Percentiles rank a stretch among this genome's conserved stretches.
These are phyloP conservation scores for Megathymus violae DNA, from an alignment of 1,140 invertebrate genomes.

Conservation along the genomic window DNA sequence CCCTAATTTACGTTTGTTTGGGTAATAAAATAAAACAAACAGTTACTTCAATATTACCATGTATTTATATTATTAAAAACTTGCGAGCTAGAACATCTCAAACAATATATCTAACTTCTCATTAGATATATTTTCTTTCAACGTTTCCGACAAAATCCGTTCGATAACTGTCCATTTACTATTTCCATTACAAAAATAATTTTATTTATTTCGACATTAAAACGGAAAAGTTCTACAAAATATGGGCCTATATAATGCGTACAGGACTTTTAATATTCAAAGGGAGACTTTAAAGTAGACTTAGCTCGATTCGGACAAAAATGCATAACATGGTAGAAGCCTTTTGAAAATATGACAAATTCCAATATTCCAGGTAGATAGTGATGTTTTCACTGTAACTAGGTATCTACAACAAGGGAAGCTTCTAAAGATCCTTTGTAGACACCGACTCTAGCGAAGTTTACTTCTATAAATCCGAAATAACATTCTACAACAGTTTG, in stretches of 20 bases:
- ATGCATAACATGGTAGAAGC: background rate
- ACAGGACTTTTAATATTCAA: constrained; percentile 26
- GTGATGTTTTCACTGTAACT: too few species aligned
- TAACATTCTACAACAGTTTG: too few species aligned
- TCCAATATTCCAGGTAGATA: too few species aligned
- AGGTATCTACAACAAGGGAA: too few species aligned
- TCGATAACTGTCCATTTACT: constrained; percentile 50
- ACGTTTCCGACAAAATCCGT: constrained; percentile 49
- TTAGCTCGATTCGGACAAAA: constrained; percentile 31
- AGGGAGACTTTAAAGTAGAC: constrained; percentile 35
- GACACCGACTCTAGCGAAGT: too few species aligned
- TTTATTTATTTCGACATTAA: constrained; percentile 54
- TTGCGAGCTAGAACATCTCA: constrained; percentile 76
- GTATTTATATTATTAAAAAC: constrained; percentile 77
- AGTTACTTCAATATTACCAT: constrained; percentile 56
- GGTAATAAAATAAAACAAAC: constrained; percentile 48
- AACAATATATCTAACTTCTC: constrained; percentile 73
- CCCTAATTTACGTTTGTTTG: too few species aligned
- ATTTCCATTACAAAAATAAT: constrained; percentile 78
- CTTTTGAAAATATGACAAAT: too few species aligned
- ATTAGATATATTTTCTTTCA: constrained; percentile 63
- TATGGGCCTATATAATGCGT: constrained; percentile 38
- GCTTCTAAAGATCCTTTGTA: too few species aligned
- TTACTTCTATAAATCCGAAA: too few species aligned
- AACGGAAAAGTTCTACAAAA: constrained; percentile 39